Base-by-base conservation (phyloP, 2,797 vertebrate species). In the Siniperca obscura region DNA sequence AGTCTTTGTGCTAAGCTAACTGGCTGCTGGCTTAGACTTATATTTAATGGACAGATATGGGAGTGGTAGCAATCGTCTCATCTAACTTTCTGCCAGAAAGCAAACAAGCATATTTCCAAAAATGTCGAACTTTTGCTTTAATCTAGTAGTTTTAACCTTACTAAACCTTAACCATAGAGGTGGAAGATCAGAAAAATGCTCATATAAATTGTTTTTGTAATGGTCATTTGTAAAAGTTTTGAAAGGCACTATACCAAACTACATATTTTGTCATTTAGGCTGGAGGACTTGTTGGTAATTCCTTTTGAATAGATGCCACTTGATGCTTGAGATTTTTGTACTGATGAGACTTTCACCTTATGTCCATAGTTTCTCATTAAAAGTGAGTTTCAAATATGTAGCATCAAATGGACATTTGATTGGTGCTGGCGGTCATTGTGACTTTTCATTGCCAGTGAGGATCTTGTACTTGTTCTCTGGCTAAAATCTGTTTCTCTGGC, bases 371-470 rank as follows among this genome's bases (percentile, higher is more conserved):
- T 22, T 42, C 13, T 66, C 25, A 34, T 12, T 70, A 30, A 3
- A 46, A 57, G 13, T 21, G 4, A 62, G n/a, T 34, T 59, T 42
- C 25, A 59, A 13, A 19, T 66, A 48, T 4, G 4, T 2, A 48
- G n/a, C 25, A 56, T 42, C 13, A 62, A 25, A 56, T 61, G 16
- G 27, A 59, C 16, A 38, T 25, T 12, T n/a, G 44, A 22, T 42
- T 19, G 19, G 2, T 34, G 10, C 34, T 56, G 16, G 30, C 82
- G 53, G 64, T 87, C 68, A 64, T 0, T 3, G 74, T 56, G 75
- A 83, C 80, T 40, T 72, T 76, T 61, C 14, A 4, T 61, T 30
- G 40, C 34, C 22, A 36, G 44, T 62, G 27, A 55, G 0, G 40
- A 52, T 57, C 21, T 53, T 38, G 21, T 66, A 13, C 19, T 74